A percentile compares a stretch with the other conserved stretches of the same genome.
These are phyloP conservation scores for Himantopus leucocephalus DNA, from an alignment of 2,113 vertebrate genomes.

Conservation along the genomic window DNA sequence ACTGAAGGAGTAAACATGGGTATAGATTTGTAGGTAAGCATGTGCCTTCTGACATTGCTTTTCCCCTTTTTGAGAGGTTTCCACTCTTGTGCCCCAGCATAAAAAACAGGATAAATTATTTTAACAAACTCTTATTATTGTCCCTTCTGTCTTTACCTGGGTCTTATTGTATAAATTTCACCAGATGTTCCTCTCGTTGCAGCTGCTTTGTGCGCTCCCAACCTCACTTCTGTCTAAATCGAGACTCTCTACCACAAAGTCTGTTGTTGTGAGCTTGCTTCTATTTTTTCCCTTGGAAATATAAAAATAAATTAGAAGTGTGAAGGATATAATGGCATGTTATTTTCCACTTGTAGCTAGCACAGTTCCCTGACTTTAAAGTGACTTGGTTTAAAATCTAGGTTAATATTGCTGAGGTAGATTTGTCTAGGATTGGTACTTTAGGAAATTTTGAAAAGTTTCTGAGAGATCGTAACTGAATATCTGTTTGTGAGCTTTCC, in stretches of 20 bases:
- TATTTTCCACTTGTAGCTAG: neutral
- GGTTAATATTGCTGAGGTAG: neutral
- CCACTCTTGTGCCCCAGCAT: neutral
- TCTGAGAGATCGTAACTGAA: neutral
- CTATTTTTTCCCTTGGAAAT: neutral
- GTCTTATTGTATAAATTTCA: neutral
- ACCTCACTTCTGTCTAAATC: neutral
- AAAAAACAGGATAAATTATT: neutral
- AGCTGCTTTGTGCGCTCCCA: fast-evolving
- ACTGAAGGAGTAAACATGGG: neutral
- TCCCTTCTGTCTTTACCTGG: neutral
- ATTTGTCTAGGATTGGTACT: neutral
- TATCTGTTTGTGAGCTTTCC: neutral
- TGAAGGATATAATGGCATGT: neutral
- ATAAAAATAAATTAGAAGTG: neutral
- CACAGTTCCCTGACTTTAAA: neutral
- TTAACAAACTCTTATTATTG: neutral
- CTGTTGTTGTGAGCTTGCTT: neutral
- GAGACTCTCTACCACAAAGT: neutral
- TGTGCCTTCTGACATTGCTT: neutral
- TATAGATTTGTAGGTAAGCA: neutral
- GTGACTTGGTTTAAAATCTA: neutral
- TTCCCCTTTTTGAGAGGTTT: neutral
- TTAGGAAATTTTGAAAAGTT: neutral
- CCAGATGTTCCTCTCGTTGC: neutral